phyloP scores from a whole-genome alignment of 2,113 vertebrate species.

The Mastomys natalensis region DNA sequence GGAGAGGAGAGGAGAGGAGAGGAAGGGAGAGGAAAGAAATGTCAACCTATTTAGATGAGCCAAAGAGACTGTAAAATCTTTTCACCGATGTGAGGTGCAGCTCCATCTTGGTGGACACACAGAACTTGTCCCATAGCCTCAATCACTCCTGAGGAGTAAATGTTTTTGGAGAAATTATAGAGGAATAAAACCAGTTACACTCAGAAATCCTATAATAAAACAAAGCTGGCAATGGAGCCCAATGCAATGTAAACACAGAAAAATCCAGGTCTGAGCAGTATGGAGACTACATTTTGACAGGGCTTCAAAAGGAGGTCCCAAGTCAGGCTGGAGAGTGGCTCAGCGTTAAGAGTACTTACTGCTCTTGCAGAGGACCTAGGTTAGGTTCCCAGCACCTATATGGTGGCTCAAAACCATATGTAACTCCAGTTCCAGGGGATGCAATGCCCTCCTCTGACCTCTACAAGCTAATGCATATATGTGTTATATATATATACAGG shows the following conservation, averaged over 20 bases:
- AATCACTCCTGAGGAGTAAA: background rate
- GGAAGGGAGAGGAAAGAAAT: background rate
- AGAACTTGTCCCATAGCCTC: background rate
- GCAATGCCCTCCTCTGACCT: background rate
- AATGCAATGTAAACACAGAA: background rate
- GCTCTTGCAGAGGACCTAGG: background rate
- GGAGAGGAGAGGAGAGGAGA: too few species aligned
- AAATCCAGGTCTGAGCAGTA: background rate
- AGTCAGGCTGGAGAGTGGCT: background rate
- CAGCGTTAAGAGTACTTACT: background rate
- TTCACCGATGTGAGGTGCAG: background rate
- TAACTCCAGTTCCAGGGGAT: background rate
- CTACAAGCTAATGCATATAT: background rate
- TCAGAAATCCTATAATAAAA: background rate
- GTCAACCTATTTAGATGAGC: background rate
- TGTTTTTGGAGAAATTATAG: background rate
- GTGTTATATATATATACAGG: background rate
- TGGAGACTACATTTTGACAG: background rate
- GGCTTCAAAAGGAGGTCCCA: background rate
- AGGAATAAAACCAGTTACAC: background rate
- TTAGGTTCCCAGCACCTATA: background rate
- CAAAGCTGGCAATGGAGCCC: background rate
- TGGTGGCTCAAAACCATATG: background rate
- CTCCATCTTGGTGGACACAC: background rate
- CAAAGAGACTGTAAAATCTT: background rate